Percentiles rank a stretch among this genome's conserved stretches.
Conservation (phyloP, 2,797 vertebrate species). For the Amblyopsis hoosieri region DNA sequence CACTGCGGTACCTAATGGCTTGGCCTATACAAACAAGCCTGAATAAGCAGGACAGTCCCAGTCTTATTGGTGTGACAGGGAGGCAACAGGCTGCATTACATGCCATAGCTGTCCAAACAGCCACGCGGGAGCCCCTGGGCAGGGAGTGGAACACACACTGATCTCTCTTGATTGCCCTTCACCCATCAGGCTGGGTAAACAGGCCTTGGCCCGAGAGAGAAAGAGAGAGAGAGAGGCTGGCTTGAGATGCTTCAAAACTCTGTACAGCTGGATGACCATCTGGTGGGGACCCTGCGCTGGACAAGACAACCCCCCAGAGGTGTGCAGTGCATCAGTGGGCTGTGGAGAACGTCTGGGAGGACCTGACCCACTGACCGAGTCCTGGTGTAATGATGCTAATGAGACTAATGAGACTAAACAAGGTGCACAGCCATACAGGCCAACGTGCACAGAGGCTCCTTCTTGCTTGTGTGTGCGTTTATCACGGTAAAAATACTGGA, state of each 20-base stretch:
- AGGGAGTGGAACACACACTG: slow-evolving; percentile 51
- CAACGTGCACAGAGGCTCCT: not conserved
- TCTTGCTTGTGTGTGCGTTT: too few relatives aligned
- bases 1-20: too few relatives aligned
- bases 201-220: slow-evolving; percentile 27
- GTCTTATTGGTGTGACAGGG: slow-evolving; percentile 8
- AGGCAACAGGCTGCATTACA: slow-evolving; percentile 12
- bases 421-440: slow-evolving; percentile 53
- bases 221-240: slow-evolving; percentile 19
- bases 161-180: slow-evolving; percentile 55
- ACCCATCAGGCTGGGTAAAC: slow-evolving; percentile 55
- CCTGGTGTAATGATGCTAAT: slow-evolving; percentile 38
- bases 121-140: slow-evolving; percentile 47
- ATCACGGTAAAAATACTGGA: too few relatives aligned
- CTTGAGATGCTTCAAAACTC: not conserved
- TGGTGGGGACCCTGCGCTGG: too few relatives aligned
- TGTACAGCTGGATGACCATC: slow-evolving; percentile 5
- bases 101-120: slow-evolving; percentile 34
- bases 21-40: too few relatives aligned
- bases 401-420: slow-evolving; percentile 53
- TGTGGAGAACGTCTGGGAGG: slow-evolving; percentile 33
- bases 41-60: not conserved
- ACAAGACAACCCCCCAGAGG: slow-evolving; percentile 1
- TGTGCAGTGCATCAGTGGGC: not conserved
- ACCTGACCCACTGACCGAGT: slow-evolving; percentile 36